Base-by-base conservation (phyloP, 2,113 vertebrate genomes). In the Galemys pyrenaicus region DNA sequence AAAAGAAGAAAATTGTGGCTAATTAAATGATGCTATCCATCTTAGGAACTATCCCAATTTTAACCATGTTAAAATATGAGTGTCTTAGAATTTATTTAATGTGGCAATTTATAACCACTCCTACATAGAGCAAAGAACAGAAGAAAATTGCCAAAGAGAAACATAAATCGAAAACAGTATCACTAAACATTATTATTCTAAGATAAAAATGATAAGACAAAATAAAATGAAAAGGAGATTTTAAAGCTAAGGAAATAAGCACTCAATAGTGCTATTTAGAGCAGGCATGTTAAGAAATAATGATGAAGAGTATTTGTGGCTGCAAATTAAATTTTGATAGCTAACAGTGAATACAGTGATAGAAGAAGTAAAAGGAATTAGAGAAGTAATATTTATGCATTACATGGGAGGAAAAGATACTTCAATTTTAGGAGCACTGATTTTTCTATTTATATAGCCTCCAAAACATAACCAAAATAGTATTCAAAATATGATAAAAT, bases 121-220 rank as follows among this genome's bases (percentile, higher is more conserved):
- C 56, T 24, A 7, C 7, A 58, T 11, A 70, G 56, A 17, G 74
- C 13, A 83, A 46, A 90, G 56, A 46, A 89, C 26, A 75, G 68
- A 87, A 82, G 28, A 65, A 73, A 58, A 93, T 19, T 64, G 9
- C 9, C 64, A 3, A 75, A 73, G 70, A 73, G 95, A 84, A 95
- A 11, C 16, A 62, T 51, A 26, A 32, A 17, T 68, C 51, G 44
- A 77, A 71, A 24, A 46, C 51, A 39, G 75, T 91, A 35, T 88
- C 30, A 46, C 3, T 73, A 51, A 81, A 64, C 13, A 51, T 35
- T 11, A 35, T 19, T 24, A 19, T 20, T 35, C 8, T 87, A 26
- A 82, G 51, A 65, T 58, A 64, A 80, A n/a, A 17, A 39, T 89
- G 58, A 65, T 64, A 83, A 58, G 32, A 70, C 3, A 71, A 71